Evolutionary conservation across 2,888 invertebrate species (phyloP).

Genomic region (Andrena haemorrhoa): DNA sequence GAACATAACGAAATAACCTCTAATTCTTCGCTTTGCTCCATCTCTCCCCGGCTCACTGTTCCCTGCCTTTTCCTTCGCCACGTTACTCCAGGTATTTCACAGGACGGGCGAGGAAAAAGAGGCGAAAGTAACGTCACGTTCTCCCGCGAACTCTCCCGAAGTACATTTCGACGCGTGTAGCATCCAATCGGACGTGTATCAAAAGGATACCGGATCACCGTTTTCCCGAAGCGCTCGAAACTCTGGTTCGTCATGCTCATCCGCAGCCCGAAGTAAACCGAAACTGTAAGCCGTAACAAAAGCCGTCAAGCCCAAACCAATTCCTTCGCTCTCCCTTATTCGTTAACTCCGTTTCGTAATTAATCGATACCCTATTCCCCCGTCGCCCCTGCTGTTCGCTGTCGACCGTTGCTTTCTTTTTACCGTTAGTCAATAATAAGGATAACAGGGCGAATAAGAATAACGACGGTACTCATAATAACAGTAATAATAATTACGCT

Average conservation of each 20-base stretch:
- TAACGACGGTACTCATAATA: constrained; percentile 16
- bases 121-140: neutral
- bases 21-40: neutral
- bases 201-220: constrained; percentile 61
- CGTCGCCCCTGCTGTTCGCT: constrained; percentile 1
- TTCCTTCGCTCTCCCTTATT: neutral
- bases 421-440: constrained; percentile 4
- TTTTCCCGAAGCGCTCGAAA: constrained; percentile 38
- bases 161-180: constrained; percentile 33
- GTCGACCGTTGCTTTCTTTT: constrained; percentile 20
- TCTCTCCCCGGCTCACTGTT: neutral
- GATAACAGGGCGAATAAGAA: constrained; percentile 3
- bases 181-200: constrained; percentile 44
- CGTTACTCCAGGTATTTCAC: neutral
- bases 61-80: neutral
- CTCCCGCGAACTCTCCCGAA: constrained; percentile 11
- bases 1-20: constrained; percentile 49
- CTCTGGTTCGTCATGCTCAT: constrained; percentile 24
- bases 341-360: neutral
- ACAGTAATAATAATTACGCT: constrained; percentile 32
- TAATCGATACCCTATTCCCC: constrained; percentile 19
- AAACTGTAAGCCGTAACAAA: constrained; percentile 23
- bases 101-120: neutral
- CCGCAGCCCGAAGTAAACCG: constrained; percentile 28
- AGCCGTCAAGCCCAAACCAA: neutral